Evolutionary conservation across 2,797 vertebrate genomes (phyloP), one percentile per base, ranked within the genome.

Genomic region (Sebastes oblongus): DNA sequence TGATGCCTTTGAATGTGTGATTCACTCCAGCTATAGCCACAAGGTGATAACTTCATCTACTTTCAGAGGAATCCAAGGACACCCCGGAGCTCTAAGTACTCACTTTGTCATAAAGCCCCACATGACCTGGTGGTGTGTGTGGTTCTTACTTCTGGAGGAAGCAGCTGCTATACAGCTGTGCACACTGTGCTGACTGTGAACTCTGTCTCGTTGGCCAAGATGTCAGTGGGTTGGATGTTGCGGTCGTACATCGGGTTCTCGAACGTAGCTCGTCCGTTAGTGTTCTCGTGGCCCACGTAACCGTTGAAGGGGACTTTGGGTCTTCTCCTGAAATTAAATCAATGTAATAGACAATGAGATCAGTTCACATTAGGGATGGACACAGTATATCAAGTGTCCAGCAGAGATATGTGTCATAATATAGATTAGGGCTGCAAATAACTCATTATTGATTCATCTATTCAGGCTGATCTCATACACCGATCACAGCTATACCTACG

Each of bases 171-270:
- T 98, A 99, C 98, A 0, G 98, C 98, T 1, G 98, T 99, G 90
- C 98, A 99, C 91, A 99, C 98, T 3, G 98, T 99, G 97, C 98
- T 99, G 92, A 99, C 98, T 27, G 98, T 98, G 95, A 99, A 98
- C 95, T 99, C 98, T 0, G 97, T 95, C 95, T 99, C 98, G 4
- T 93, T 96, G 87, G 96, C 94, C 97, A 98, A 90, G 94, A 99
- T 97, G 93, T 99, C 98, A 0, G 97, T 97, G 82, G 98, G 97
- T 75, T 98, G 98, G 92, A 99, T 97, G 96, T 96, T 98, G 36
- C 98, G 96, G 94, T 99, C 98, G 0, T 99, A 99, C 98, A 99
- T 99, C 0, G 98, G 98, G 88, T 99, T 99, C 91, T 99, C 98
- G 16, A 99, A 99, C 0, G 98, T 99, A 7, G 96, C 98, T 81